phyloP scores from a whole-genome alignment of 2,113 vertebrate genomes.

The Sialia sialis region DNA sequence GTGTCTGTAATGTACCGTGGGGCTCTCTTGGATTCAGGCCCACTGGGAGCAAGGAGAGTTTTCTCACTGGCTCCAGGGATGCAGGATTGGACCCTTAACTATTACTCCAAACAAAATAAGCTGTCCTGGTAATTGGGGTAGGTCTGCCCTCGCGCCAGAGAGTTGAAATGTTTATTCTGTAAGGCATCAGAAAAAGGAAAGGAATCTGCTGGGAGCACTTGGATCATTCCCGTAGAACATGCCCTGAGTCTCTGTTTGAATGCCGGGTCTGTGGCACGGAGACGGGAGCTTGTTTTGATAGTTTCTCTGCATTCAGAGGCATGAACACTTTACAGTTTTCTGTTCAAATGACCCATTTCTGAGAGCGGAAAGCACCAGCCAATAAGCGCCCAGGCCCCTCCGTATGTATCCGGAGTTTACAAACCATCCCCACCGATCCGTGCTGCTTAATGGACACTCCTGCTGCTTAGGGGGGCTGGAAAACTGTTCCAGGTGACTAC shows the following conservation, averaged over 20 bases:
- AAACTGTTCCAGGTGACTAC: conserved; percentile 81
- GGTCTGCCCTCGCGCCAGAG: not conserved
- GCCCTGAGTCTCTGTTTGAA: conserved; percentile 36
- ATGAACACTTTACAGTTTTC: conserved; percentile 75
- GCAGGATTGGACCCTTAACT: conserved; percentile 4
- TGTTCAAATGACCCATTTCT: conserved; percentile 75
- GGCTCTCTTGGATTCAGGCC: not conserved
- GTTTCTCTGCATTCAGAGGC: conserved; percentile 59
- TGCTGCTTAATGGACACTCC: conserved; percentile 82
- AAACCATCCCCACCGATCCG: conserved; percentile 74
- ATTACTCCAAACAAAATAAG: conserved; percentile 42
- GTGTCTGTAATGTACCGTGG: not conserved
- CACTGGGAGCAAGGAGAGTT: not conserved
- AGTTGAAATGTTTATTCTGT: conserved; percentile 55
- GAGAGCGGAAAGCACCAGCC: conserved; percentile 72
- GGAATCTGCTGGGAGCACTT: conserved; percentile 63
- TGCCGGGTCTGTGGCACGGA: conserved; percentile 56
- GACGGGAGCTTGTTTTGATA: conserved; percentile 71
- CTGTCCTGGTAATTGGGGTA: conserved; percentile 47
- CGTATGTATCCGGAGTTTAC: conserved; percentile 75
- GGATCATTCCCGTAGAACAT: conserved; percentile 28
- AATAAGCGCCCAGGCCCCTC: conserved; percentile 70
- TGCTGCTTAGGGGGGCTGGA: conserved; percentile 76
- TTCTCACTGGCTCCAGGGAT: not conserved
- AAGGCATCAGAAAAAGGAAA: conserved; percentile 48